Evolutionary conservation across 2,113 vertebrate species (phyloP).

Genomic region (Phaethornis superciliosus): DNA sequence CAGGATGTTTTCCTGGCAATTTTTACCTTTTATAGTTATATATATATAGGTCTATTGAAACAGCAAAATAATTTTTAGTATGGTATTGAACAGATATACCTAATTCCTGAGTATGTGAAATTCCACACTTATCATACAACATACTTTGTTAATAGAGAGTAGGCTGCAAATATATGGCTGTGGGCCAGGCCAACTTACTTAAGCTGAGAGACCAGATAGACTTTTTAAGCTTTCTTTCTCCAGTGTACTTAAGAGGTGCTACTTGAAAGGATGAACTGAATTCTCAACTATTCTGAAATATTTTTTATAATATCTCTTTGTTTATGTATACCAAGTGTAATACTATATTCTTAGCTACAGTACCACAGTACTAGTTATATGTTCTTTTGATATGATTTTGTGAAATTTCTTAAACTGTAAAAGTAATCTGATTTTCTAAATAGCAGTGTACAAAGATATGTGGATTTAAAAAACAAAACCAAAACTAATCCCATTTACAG

Average conservation of each 20-base stretch:
- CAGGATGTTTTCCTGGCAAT: neutral
- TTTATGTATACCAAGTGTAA: neutral
- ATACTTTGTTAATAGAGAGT: neutral
- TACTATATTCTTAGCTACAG: neutral
- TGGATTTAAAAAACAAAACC: neutral
- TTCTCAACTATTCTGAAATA: neutral
- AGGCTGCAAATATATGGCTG: neutral
- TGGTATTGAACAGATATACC: neutral
- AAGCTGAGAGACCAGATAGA: neutral
- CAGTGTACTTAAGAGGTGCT: neutral
- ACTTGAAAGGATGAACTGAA: neutral
- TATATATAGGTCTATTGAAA: neutral
- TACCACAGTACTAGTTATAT: neutral
- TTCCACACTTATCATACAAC: neutral
- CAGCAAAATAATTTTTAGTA: neutral
- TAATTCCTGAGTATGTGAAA: neutral
- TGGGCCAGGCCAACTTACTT: neutral
- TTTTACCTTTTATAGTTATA: neutral
- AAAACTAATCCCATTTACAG: neutral
- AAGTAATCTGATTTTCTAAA: neutral
- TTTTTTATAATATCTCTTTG: neutral
- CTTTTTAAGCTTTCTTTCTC: neutral
- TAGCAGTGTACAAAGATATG: neutral
- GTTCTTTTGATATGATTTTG: neutral
- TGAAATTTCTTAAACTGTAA: neutral